A percentile compares a stretch with the other conserved stretches of the same genome.
These are phyloP conservation scores for Boleophthalmus pectinirostris DNA, from an alignment of 2,113 vertebrate genomes.

Conservation along the genomic window DNA sequence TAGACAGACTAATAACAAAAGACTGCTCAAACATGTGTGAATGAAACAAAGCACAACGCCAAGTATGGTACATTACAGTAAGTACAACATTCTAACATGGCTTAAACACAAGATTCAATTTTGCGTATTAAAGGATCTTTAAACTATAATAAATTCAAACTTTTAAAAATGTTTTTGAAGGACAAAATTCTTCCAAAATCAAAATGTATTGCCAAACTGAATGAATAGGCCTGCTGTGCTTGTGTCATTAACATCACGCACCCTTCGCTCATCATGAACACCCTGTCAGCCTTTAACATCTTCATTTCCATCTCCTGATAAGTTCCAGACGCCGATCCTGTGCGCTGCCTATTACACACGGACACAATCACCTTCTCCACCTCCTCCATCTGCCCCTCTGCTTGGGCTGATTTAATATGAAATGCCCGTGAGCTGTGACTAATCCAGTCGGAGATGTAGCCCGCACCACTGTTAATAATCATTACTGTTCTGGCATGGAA, in stretches of 20 bases:
- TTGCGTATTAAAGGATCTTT: neutral
- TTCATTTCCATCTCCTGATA: conserved; percentile 3
- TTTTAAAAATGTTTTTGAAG: neutral
- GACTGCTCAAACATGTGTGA: no score
- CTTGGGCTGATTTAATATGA: neutral
- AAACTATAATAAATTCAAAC: neutral
- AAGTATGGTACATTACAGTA: no score
- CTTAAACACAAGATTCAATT: no score
- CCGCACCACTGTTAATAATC: conserved; percentile 1
- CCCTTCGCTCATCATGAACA: neutral
- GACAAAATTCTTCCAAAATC: neutral
- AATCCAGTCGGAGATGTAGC: neutral
- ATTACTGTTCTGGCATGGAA: conserved; percentile 4
- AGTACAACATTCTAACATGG: no score
- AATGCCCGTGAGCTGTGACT: conserved; percentile 8
- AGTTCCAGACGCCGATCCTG: neutral
- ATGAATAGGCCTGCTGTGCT: neutral
- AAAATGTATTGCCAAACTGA: neutral
- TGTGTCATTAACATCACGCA: neutral
- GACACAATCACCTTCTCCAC: conserved; percentile 9
- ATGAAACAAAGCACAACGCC: no score
- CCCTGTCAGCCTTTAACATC: neutral
- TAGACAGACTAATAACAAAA: no score
- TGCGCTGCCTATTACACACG: neutral
- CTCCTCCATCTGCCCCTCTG: conserved; percentile 1